Conservation (phyloP, 2,797 vertebrate genomes). For the Danio tinwini region DNA sequence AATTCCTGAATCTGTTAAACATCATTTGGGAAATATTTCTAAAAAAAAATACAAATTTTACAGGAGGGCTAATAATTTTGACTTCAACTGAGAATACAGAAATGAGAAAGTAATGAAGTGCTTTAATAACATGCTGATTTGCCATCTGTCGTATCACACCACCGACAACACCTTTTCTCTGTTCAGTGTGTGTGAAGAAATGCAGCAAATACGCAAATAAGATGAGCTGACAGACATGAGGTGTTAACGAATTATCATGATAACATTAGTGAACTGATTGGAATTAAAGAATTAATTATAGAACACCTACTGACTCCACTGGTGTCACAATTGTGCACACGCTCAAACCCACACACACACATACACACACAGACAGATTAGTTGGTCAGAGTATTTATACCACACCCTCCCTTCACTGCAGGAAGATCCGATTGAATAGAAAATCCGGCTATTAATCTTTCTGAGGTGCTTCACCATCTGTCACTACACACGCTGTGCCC, state of each 20-base stretch:
- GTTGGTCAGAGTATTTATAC: conserved; percentile 78
- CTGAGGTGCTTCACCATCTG: conserved; percentile 80
- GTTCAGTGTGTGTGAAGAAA: conserved; percentile 52
- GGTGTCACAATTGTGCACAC: not conserved
- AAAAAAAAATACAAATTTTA: no score
- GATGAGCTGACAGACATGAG: conserved; percentile 1
- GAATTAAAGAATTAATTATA: not conserved
- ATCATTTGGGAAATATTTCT: no score
- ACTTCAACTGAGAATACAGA: not conserved
- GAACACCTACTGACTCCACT: not conserved
- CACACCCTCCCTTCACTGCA: conserved; percentile 66
- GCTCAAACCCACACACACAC: conserved; percentile 17
- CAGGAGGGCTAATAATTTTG: no score
- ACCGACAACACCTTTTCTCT: conserved; percentile 1
- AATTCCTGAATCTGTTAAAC: no score
- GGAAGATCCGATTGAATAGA: conserved; percentile 77
- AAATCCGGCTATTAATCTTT: conserved; percentile 82
- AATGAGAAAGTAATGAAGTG: not conserved
- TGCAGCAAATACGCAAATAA: conserved; percentile 53
- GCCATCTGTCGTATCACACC: conserved; percentile 31
- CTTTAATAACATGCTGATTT: conserved; percentile 1
- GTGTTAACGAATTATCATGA: not conserved
- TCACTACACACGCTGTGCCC: conserved; percentile 66
- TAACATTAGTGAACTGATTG: conserved; percentile 16
- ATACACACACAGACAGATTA: conserved; percentile 69